Base-by-base conservation (phyloP, 2,888 invertebrate species). In the Xestia xanthographa region DNA sequence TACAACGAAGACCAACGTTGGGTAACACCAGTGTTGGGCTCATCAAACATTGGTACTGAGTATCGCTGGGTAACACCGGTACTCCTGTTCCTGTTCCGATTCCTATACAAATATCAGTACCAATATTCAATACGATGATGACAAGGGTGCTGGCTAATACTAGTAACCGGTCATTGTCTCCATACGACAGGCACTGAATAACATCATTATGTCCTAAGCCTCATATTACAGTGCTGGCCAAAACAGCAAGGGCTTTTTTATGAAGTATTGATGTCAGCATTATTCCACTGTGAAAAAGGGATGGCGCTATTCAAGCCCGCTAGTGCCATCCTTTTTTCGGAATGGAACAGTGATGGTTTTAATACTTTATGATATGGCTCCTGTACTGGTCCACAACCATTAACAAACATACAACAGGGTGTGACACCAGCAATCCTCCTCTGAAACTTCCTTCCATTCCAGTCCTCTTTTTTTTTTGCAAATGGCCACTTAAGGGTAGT, bases 51-150 rank as follows among this genome's bases (percentile, higher is more conserved):
- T 69, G 62, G 43, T 60, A 43, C 29, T 53, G 73, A 38, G 34
- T 72, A 34, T 43, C 1, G 53, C 70, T 53, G 73, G 48, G 34
- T 72, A 34, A 56, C 8, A 72, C 70, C 29, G 63, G 69, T 17
- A 11, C 20, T 17, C 20, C 50, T 22, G 8, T 66, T 5, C 60
- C 22, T 41, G 9, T 69, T 60, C 68, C 1, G 22, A 29, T 69
- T 60, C 60, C 68, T 41, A 38, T 6, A 43, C 22, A 34, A 26
- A 26, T 26, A 56, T 26, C 14, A 26, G 56, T 56, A 26, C 56
- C 56, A 56, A 60, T 34, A 17, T 9, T 29, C 9, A 29, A 29
- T 20, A 60, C 20, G 29, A 34, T 20, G 20, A 60, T 60, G 60
- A 60, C 9, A 9, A 60, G 20, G 20, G 60, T 6, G 62, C 62